Base-by-base conservation (phyloP, 2,888 invertebrate species). In the Macaria notata region DNA sequence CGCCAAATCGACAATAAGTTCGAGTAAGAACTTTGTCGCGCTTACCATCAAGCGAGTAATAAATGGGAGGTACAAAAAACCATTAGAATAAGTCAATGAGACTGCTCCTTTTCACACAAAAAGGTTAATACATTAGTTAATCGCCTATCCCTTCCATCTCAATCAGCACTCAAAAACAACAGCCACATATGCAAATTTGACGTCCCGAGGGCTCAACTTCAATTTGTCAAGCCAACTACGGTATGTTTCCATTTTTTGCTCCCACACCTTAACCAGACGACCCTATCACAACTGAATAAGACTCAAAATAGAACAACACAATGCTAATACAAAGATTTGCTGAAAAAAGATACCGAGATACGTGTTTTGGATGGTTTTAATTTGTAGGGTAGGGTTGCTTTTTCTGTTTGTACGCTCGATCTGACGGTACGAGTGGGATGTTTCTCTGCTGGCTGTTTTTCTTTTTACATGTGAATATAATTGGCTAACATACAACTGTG, bases 101-200 rank as follows among this genome's bases (percentile, higher is more conserved):
- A 19, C 19, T 19, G 19, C 2, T 2, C 19, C 19, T 19, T 19
- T 19, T 19, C 19, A 19, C 19, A 19, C 19, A 19, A 19, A 19
- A 19, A 19, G 19, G 33, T 36, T 36, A 6, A 6, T 6, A 7
- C 33, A 36, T 6, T 6, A 36, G 33, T 7, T 36, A 6, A 7
- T 38, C 51, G 58, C 56, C 50, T 19, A 3, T 44, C 45, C 47
- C 54, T 55, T 48, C 47, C 46, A 43, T 19, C 36, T 44, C 19
- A 56, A 48, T 38, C 52, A 51, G 50, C 41, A 54, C 59, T 64
- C 62, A 55, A 62, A 73, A 73, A 73, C 76, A 79, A 75, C 79
- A 73, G 71, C 72, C 76, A 78, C 81, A 75, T 76, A 86, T 85
- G 84, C 81, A 85, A 85, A 87, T 86, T 78, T 69, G 66, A 70